Evolutionary conservation across 2,888 invertebrate genomes (phyloP), one percentile per base, ranked within the genome.

Genomic region (Deroplatys truncata): DNA sequence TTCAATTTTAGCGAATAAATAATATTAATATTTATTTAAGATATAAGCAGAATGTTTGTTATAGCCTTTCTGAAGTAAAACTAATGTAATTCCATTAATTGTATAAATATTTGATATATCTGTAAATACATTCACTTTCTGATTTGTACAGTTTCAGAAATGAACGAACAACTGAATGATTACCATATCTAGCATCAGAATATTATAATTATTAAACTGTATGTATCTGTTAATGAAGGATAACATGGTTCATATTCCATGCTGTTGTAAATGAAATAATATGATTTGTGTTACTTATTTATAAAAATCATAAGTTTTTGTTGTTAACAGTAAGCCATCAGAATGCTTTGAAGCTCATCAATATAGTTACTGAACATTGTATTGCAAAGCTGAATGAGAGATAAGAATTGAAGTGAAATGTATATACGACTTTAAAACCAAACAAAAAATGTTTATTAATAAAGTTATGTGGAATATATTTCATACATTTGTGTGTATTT

Each of bases 261-360:
- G 28, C 43, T 20, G 83, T n/a, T 87, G 25, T 82, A 87, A 83
- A 35, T 83, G 43, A 72, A 72, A 25, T 0, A 72, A 72, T 56
- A 56, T 72, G 43, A 35, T 87, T 87, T 83, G 83, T 87, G 83
- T 87, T 83, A 82, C 87, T 87, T 82, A 87, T 87, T 87, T 87
- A 87, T 87, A 35, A 28, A 87, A 83, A 3, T 4, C 56, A 16
- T 35, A 13, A 13, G 43, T 43, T 43, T 43, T 43, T 43, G 43
- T 43, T 43, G 43, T 43, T 43, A 43, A 43, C 43, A 43, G 2
- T 43, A 43, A 35, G 0, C 35, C 35, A 35, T 13, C 43, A 43
- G 43, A 43, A 43, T 43, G 43, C 43, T 43, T 43, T 43, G 43
- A 13, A 43, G 43, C 43, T 43, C 43, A 43, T 10, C 43, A 43